Base-by-base conservation (phyloP, 2,113 vertebrate genomes). In the Dromiciops gliroides region DNA sequence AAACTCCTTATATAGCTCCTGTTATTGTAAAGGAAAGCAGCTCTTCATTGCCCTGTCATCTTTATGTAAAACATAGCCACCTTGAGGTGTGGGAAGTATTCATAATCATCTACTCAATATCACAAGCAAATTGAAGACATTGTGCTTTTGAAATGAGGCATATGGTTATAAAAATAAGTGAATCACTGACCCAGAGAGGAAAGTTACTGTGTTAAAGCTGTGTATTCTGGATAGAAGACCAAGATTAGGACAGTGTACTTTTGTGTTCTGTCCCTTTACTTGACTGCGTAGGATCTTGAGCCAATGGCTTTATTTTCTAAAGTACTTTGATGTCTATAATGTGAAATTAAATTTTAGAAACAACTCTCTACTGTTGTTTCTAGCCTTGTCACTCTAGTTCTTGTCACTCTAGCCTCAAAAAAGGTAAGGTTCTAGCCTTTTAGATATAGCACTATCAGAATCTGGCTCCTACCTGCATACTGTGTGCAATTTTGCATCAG, bases 311-410 rank as follows among this genome's bases (percentile, higher is more conserved):
- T 95, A 89, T 92, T 95, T 52, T 49, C 11, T 92, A 90, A 93
- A 90, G 11, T 25, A 47, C 83, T 37, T 90, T 96, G 8, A 16
- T 48, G 19, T 25, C 28, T 49, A 48, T 50, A 83, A 83, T 28
- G 26, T 93, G 88, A 92, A 9, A 53, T 50, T 92, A 56, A 95
- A 90, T 92, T 94, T 95, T 91, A 90, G 22, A 89, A 91, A 48
- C 52, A 89, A 88, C 60, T 75, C 44, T n/a, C 14, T 94, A 50
- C 2, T 24, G 92, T 47, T 8, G 92, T 94, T 47, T 37, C 31
- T 92, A 93, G 83, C 89, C 51, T 93, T 89, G 91, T 89, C 51
- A 89, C 50, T 92, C 67, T 90, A 56, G n/a, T n/a, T n/a, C 51
- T 93, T 89, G 91, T 89, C 51, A 89, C 50, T 92, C 67, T 90